A percentile compares a stretch with the other conserved stretches of the same genome.
phyloP scores from a whole-genome alignment of 2,797 vertebrate species.

The Pogoniulus pusillus region DNA sequence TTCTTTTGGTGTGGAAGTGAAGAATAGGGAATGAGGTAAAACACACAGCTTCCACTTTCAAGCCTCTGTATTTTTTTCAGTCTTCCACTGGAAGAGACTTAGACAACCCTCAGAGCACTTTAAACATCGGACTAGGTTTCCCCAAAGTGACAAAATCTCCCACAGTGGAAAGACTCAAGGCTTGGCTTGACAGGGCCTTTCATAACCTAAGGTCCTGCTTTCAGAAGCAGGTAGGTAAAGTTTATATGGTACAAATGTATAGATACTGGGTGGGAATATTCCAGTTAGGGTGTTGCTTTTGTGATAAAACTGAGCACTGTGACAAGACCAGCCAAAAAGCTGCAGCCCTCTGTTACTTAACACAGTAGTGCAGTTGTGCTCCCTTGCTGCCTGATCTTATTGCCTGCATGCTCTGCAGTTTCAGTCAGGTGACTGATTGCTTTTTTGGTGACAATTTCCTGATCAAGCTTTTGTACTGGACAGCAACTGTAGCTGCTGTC shows the following conservation, averaged over 20 bases:
- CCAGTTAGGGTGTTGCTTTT: background rate
- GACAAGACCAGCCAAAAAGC: conserved; percentile 13
- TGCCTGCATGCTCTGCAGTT: background rate
- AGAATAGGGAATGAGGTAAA: background rate
- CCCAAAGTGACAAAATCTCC: background rate
- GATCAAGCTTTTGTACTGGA: background rate
- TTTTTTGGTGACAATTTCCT: background rate
- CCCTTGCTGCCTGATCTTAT: background rate
- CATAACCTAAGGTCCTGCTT: background rate
- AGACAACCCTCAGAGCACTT: background rate
- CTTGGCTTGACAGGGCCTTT: background rate
- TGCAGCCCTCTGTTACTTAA: background rate
- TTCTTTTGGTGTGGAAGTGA: fast-evolving
- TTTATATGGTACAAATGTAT: background rate
- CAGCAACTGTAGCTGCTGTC: too few relatives aligned
- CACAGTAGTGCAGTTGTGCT: background rate
- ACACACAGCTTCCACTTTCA: background rate
- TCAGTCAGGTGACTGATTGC: background rate
- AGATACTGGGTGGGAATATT: background rate
- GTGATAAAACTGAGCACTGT: background rate
- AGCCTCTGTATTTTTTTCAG: background rate
- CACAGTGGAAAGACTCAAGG: background rate
- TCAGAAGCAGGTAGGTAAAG: background rate
- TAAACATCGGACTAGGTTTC: background rate
- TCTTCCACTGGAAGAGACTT: background rate